Evolutionary conservation across 2,888 invertebrate species (phyloP).

Genomic region (Emmelina monodactyla): DNA sequence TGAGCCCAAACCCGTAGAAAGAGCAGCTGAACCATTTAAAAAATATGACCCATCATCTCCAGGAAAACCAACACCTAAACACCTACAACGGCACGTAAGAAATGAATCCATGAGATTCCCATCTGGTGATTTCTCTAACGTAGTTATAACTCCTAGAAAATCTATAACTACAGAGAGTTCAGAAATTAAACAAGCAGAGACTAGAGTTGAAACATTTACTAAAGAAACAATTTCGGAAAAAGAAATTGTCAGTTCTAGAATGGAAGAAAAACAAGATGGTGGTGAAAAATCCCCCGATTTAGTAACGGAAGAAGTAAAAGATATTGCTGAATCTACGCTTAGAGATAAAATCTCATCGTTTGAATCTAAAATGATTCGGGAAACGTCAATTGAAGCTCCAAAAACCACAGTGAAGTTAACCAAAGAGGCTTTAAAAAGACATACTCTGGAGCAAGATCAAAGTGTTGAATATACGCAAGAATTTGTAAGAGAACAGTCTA

Average conservation of each 20-base stretch:
- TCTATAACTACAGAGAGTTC: constrained; percentile 53
- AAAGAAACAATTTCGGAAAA: constrained; percentile 53
- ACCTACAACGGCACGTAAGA: constrained; percentile 59
- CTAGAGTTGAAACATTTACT: constrained; percentile 31
- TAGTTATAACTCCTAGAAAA: constrained; percentile 55
- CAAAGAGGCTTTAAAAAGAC: constrained; percentile 60
- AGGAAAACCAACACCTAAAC: constrained; percentile 58
- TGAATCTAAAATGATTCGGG: constrained; percentile 53
- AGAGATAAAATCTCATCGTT: constrained; percentile 54
- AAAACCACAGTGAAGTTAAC: constrained; percentile 53
- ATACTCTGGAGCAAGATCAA: constrained; percentile 55
- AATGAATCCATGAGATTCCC: constrained; percentile 64
- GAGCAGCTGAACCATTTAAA: constrained; percentile 45
- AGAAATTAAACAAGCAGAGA: constrained; percentile 36
- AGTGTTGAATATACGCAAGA: constrained; percentile 59
- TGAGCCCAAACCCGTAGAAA: constrained; percentile 36
- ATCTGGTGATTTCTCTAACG: constrained; percentile 59
- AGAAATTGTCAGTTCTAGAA: constrained; percentile 54
- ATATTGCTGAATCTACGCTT: constrained; percentile 56
- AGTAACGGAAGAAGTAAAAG: constrained; percentile 45
- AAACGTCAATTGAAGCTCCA: constrained; percentile 43
- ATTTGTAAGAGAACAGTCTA: constrained; percentile 58
- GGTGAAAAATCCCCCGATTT: constrained; percentile 53
- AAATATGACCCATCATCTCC: constrained; percentile 57
- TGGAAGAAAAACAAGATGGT: constrained; percentile 62